Evolutionary conservation across 1,140 invertebrate species (phyloP).

Genomic region (Paralvinella palmiformis): DNA sequence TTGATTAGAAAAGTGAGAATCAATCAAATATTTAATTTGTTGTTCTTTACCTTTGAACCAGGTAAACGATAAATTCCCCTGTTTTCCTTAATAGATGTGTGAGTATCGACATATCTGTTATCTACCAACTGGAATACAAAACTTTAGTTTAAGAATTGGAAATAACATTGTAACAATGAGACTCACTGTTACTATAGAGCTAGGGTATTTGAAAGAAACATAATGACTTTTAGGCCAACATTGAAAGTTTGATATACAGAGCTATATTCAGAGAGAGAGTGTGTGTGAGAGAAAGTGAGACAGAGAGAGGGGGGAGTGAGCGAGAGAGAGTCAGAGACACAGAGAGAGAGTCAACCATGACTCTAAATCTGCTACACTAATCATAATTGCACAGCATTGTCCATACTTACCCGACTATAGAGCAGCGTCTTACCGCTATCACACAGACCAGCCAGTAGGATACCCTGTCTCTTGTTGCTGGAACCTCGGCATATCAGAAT

Average conservation of each 20-base stretch:
- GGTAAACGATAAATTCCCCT: background rate
- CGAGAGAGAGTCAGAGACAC: background rate
- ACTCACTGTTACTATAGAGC: background rate
- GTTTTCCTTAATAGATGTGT: background rate
- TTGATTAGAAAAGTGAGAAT: background rate
- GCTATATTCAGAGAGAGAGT: background rate
- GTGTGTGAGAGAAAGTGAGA: no score
- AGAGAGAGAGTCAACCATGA: background rate
- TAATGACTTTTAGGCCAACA: no score
- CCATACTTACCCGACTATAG: background rate
- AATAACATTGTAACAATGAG: background rate
- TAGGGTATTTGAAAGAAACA: background rate
- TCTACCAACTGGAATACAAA: background rate
- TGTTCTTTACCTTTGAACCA: background rate
- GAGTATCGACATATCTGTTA: background rate
- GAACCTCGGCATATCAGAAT: background rate
- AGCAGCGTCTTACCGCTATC: background rate
- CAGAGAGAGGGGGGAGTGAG: no score
- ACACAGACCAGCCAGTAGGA: background rate
- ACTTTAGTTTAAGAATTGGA: background rate
- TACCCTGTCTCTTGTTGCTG: background rate
- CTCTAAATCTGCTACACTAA: background rate
- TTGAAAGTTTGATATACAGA: background rate
- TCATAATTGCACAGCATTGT: background rate
- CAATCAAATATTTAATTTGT: background rate